Conservation (phyloP, 2,113 vertebrate species). For the Tachysurus fulvidraco region DNA sequence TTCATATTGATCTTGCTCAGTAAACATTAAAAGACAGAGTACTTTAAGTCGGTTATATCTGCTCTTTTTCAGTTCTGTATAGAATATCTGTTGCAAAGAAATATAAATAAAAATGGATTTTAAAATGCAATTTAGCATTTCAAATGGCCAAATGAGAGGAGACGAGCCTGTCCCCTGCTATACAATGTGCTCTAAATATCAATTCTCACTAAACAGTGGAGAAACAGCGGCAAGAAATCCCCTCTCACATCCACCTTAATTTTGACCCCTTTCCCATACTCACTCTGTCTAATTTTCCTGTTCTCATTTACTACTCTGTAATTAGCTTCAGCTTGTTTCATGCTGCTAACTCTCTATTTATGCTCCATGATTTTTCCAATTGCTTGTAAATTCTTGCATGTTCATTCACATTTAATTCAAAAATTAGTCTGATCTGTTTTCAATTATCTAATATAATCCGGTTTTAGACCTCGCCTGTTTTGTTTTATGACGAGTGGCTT, state of each 20-base stretch:
- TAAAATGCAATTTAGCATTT: not conserved
- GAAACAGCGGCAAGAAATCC: not conserved
- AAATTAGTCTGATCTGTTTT: not conserved
- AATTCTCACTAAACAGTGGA: not conserved
- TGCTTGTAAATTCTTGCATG: not conserved
- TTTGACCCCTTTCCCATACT: not conserved
- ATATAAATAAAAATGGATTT: not conserved
- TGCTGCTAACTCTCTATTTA: not conserved
- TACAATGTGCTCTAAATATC: not conserved
- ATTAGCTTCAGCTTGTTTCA: not conserved
- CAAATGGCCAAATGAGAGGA: not conserved
- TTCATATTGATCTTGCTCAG: not conserved
- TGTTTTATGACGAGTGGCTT: not conserved
- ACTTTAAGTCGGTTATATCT: not conserved
- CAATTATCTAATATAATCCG: not conserved
- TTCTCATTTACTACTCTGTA: slow-evolving; percentile 17
- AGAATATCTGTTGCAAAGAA: not conserved
- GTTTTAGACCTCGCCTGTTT: not conserved
- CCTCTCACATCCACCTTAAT: not conserved
- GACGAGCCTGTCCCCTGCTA: not conserved
- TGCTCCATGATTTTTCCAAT: not conserved
- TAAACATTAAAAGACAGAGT: not conserved
- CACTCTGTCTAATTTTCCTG: not conserved
- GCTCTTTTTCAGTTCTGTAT: not conserved
- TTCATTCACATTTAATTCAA: no score